phyloP scores from a whole-genome alignment of 2,113 vertebrate species.

The Sinocyclocheilus rhinocerous region DNA sequence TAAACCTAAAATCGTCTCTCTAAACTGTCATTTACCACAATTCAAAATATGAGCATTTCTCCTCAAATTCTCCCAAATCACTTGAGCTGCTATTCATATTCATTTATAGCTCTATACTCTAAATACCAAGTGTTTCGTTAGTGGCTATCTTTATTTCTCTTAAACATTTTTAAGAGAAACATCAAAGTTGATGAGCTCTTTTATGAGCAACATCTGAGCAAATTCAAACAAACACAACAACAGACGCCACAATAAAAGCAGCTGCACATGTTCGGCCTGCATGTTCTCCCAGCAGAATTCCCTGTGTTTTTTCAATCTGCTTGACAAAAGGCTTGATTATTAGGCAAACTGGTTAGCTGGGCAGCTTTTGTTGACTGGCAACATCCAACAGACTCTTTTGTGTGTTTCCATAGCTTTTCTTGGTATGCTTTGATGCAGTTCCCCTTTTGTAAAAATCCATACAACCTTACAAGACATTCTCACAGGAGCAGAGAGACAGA shows the following conservation, averaged over 20 bases:
- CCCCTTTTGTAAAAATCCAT: conserved; percentile 47
- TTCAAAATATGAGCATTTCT: not conserved
- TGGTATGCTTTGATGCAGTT: conserved; percentile 61
- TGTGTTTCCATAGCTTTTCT: conserved; percentile 61
- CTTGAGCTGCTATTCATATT: not conserved
- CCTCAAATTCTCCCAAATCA: not conserved
- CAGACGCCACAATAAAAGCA: not conserved
- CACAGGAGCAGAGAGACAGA: conserved; percentile 34
- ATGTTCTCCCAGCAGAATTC: conserved; percentile 32
- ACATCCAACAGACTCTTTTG: conserved; percentile 56
- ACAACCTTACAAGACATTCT: conserved; percentile 48
- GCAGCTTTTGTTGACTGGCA: conserved; percentile 51
- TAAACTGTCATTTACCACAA: not conserved
- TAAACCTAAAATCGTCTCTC: not conserved
- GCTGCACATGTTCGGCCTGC: conserved; percentile 11
- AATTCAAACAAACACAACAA: not conserved
- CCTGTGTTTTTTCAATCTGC: conserved; percentile 29
- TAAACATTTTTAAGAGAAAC: not conserved
- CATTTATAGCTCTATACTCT: not conserved
- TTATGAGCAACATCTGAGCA: not conserved
- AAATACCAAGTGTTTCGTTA: not conserved
- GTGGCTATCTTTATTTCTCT: not conserved
- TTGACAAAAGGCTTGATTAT: conserved; percentile 51
- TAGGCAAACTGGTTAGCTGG: conserved; percentile 56
- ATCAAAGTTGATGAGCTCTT: not conserved